Evolutionary conservation across 2,888 invertebrate genomes (phyloP).

Genomic region (Drosophila buzzatii): DNA sequence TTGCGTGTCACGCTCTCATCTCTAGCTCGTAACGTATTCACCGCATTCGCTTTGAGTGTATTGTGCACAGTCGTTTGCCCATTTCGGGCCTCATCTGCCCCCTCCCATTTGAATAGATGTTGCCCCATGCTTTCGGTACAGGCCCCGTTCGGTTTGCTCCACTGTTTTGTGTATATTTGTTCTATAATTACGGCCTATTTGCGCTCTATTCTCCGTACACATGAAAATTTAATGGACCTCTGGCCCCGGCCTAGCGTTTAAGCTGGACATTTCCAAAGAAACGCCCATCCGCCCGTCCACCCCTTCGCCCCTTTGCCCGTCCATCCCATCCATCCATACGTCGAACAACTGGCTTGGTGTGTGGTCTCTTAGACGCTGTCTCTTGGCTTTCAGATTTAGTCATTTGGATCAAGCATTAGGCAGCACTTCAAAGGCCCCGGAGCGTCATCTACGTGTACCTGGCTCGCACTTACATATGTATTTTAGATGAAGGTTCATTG

Average conservation of each 20-base stretch:
- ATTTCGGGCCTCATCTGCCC: slow-evolving; percentile 47
- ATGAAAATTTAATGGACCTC: slow-evolving; percentile 69
- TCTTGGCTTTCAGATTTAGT: slow-evolving; percentile 47
- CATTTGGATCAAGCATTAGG: slow-evolving; percentile 57
- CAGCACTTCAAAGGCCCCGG: slow-evolving; percentile 42
- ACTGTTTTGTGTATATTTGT: slow-evolving; percentile 65
- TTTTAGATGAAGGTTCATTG: slow-evolving; percentile 38
- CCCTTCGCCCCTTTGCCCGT: not conserved
- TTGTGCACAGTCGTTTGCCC: slow-evolving; percentile 38
- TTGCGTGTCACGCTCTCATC: slow-evolving; percentile 21
- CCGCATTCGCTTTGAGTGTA: slow-evolving; percentile 35
- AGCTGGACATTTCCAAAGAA: slow-evolving; percentile 53
- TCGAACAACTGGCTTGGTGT: slow-evolving; percentile 31
- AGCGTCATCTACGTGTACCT: slow-evolving; percentile 13
- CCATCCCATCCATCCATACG: not conserved
- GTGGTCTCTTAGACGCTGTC: slow-evolving; percentile 55
- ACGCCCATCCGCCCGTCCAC: slow-evolving; percentile 18
- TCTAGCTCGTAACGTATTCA: slow-evolving; percentile 18
- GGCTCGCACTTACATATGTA: slow-evolving; percentile 18
- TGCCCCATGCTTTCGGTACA: not conserved
- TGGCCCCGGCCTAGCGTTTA: slow-evolving; percentile 29
- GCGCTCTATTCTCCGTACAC: slow-evolving; percentile 72
- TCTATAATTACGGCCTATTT: slow-evolving; percentile 76
- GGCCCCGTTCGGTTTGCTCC: slow-evolving; percentile 21
- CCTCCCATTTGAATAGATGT: not conserved